phyloP scores from a whole-genome alignment of 2,113 vertebrate genomes.

The Crotalus horridus region DNA sequence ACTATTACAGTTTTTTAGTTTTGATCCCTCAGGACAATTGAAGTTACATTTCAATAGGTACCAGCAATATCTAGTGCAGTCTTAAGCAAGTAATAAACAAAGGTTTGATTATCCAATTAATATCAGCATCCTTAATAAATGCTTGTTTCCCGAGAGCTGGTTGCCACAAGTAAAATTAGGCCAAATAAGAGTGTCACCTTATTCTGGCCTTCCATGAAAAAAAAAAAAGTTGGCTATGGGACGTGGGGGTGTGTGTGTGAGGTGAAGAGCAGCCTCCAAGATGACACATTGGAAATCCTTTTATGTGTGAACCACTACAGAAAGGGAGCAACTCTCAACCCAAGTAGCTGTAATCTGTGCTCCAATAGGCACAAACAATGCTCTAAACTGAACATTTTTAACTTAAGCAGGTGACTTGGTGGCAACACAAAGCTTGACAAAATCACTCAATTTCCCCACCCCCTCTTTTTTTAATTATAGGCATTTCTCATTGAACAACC shows the following conservation, averaged over 20 bases:
- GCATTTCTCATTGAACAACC: neutral
- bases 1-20: neutral
- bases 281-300: neutral
- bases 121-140: neutral
- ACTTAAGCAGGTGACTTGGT: neutral
- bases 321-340: neutral
- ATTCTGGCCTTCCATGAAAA: neutral
- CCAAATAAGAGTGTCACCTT: neutral
- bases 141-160: neutral
- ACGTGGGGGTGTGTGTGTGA: neutral
- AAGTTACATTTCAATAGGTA: neutral
- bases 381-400: neutral
- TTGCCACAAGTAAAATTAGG: neutral
- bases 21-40: neutral
- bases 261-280: neutral
- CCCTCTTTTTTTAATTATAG: neutral
- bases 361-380: neutral
- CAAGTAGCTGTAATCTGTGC: neutral
- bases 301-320: neutral
- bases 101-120: neutral
- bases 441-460: neutral
- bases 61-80: neutral
- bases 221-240: neutral
- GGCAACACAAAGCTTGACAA: neutral
- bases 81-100: neutral